Base-by-base conservation (phyloP, 2,888 invertebrate species). In the Dendrolimus houi region DNA sequence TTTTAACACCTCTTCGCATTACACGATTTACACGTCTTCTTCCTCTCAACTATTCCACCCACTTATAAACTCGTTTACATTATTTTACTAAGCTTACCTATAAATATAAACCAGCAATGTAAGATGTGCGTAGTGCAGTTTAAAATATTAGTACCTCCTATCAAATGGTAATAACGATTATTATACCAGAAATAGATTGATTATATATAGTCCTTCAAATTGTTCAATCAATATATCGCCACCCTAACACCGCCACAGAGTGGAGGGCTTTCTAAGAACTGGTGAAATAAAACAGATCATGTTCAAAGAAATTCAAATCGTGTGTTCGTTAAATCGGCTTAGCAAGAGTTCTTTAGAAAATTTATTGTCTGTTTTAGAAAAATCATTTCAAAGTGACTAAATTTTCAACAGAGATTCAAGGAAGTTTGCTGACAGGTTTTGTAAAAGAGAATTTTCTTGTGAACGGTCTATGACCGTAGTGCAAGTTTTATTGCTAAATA, bases 211-310 rank as follows among this genome's bases (percentile, higher is more conserved):
- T 29, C 29, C 3, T 29, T 29, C 29, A 29, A 29, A 29, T 6
- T 29, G 29, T 29, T 29, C 29, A 29, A 29, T 29, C 29, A 29
- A 29, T 29, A 29, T 29, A 47, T 12, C 47, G 47, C 67, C 69
- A 55, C 41, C 53, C 56, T 52, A 64, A 64, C 61, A 62, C 63
- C 59, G 64, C 58, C 55, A 63, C 66, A 64, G 66, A 64, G 58
- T 58, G 60, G 59, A 59, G 55, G 56, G 52, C 59, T 58, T 70
- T 68, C 71, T 60, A 54, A 56, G 72, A 70, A 71, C n/a, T 41
- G 65, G 55, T 62, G 64, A 65, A 59, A 57, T 58, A 63, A 57
- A 64, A 58, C 65, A 65, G 64, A 65, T 58, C 55, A 7, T 8
- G 55, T 70, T 69, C 69, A 56, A 52, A 42, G 70, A 73, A 70